Base-by-base conservation (phyloP, 2,797 vertebrate species). In the Spondyliosoma cantharus region DNA sequence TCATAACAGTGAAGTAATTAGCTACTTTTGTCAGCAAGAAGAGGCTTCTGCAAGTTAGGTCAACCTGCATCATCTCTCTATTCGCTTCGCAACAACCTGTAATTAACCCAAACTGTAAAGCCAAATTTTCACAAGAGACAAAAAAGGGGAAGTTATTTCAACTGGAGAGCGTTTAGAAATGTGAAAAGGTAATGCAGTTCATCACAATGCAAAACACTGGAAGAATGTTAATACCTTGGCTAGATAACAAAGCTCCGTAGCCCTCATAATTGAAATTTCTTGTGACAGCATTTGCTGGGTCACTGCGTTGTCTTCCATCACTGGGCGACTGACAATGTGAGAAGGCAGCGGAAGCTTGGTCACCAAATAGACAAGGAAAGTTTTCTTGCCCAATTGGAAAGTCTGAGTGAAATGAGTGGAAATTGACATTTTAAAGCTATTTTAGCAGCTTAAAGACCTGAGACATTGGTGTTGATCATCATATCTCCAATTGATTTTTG, bases 271-370 rank as follows among this genome's bases (percentile, higher is more conserved):
- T 68, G 45, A 80, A 69, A 74, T 74, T 25, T 66, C 29, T 78
- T 83, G 53, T 81, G 72, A 86, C 68, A 78, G 58, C 45, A 19
- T 84, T 74, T 62, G 14, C 75, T 15, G 29, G 71, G 59, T 70
- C 56, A 65, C 32, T 60, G 66, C 61, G 17, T 62, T 37, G 25
- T 53, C 58, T 75, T 71, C 16, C 65, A 29, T 81, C 75, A 76
- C 9, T 46, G 0, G 17, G 52, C 11, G 69, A 67, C 81, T 67
- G 24, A 50, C 74, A 69, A 80, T 62, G 5, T 29, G 20, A 56
- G 27, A n/a, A 17, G 74, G 49, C 53, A 64, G 58, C 67, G 19
- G 2, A 8, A 65, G 64, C 46, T 79, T 68, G 71, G 43, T 65
- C 24, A 57, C 15, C 43, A 57, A 60, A 62, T 53, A 49, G 22